Percentiles rank a stretch among this genome's conserved stretches.
phyloP scores from a whole-genome alignment of 2,888 invertebrate species.

The Parnassius glacialis region DNA sequence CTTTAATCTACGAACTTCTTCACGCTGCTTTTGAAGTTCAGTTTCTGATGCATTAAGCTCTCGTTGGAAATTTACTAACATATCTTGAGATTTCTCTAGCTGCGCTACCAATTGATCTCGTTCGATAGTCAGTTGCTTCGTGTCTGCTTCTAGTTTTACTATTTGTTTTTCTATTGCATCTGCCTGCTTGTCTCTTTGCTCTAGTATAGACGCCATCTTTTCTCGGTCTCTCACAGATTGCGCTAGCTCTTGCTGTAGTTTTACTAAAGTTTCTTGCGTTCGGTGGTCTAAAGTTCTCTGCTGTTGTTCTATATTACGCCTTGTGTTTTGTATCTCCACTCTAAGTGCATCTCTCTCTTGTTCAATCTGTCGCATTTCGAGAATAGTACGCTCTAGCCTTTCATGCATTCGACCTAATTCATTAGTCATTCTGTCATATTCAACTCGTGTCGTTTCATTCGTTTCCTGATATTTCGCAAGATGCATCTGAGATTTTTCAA shows the following conservation, averaged over 20 bases:
- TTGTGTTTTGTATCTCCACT: conserved; percentile 84
- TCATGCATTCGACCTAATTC: conserved; percentile 91
- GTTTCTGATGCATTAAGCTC: conserved; percentile 91
- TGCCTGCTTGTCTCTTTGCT: conserved; percentile 89
- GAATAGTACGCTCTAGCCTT: conserved; percentile 86
- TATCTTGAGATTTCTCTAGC: conserved; percentile 95
- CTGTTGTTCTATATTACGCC: conserved; percentile 83
- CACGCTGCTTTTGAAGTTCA: conserved; percentile 89
- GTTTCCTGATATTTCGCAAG: conserved; percentile 91
- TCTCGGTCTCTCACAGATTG: conserved; percentile 87
- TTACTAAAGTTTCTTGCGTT: conserved; percentile 86
- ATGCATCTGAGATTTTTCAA: conserved; percentile 92
- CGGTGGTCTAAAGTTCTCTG: conserved; percentile 84
- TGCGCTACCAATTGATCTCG: conserved; percentile 93
- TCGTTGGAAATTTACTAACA: conserved; percentile 95
- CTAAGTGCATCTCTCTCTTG: conserved; percentile 87
- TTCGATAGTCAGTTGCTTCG: conserved; percentile 92
- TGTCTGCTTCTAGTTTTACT: conserved; percentile 90
- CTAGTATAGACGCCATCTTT: conserved; percentile 88
- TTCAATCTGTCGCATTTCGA: conserved; percentile 86
- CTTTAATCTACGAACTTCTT: conserved; percentile 88
- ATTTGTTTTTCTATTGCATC: conserved; percentile 93
- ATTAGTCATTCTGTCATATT: conserved; percentile 91
- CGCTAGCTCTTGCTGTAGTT: conserved; percentile 87
- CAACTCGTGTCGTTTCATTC: conserved; percentile 90